A percentile compares a stretch with the other conserved stretches of the same genome.
Evolutionary conservation across 1,140 invertebrate species (phyloP).

Genomic region (Trichonephila inaurata): DNA sequence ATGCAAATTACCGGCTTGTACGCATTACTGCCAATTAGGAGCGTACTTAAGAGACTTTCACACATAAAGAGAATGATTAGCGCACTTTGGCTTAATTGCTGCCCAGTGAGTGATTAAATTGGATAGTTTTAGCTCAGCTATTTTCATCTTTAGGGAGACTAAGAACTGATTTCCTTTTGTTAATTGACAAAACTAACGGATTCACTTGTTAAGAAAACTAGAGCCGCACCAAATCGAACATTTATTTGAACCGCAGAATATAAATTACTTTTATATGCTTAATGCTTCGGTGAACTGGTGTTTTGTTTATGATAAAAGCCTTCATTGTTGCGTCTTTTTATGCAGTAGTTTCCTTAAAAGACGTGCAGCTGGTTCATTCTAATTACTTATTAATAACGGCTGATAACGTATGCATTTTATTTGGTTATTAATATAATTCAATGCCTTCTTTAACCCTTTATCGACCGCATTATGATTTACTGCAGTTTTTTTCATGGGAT

Average conservation of each 20-base stretch:
- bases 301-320: background rate
- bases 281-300: background rate
- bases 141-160: conserved; percentile 56
- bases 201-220: conserved; percentile 21
- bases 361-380: background rate
- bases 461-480: no score
- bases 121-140: conserved; percentile 57
- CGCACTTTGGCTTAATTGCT: conserved; percentile 71
- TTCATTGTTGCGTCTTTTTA: background rate
- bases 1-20: conserved; percentile 71
- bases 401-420: background rate
- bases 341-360: background rate
- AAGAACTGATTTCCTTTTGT: conserved; percentile 65
- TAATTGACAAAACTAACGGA: conserved; percentile 43
- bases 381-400: background rate
- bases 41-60: conserved; percentile 44
- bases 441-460: no score
- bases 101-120: conserved; percentile 62
- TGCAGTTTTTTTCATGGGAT: no score
- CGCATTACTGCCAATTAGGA: conserved; percentile 71
- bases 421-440: background rate
- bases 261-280: background rate
- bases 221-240: conserved; percentile 13
- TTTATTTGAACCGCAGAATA: conserved; percentile 48
- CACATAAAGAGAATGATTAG: conserved; percentile 67